Evolutionary conservation across 2,888 invertebrate species (phyloP).

Genomic region (Nemurella pictetii): DNA sequence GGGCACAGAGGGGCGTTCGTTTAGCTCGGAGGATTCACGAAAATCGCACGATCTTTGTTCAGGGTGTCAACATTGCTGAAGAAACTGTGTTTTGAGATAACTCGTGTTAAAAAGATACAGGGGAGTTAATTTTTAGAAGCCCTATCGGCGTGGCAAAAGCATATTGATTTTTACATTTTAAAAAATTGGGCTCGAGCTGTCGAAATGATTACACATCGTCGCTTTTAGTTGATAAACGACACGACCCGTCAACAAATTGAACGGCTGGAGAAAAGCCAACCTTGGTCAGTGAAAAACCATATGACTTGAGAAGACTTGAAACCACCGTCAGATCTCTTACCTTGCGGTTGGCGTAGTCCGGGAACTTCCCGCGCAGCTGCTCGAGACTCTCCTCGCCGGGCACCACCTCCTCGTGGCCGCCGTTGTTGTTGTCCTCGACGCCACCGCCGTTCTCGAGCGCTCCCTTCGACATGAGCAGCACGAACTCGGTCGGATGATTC

Average conservation of each 20-base stretch:
- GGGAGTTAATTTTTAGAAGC: too few species aligned
- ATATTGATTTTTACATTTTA: too few species aligned
- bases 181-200: too few species aligned
- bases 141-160: too few species aligned
- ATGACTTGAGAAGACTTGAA: not conserved
- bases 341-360: slow-evolving; percentile 85
- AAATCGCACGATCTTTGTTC: too few species aligned
- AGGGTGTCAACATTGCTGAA: too few species aligned
- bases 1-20: slow-evolving; percentile 38
- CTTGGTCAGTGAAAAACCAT: not conserved
- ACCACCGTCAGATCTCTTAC: slow-evolving; percentile 52
- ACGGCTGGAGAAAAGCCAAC: slow-evolving; percentile 1
- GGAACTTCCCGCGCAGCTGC: slow-evolving; percentile 76
- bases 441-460: slow-evolving; percentile 65
- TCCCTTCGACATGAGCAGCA: slow-evolving; percentile 79
- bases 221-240: too few species aligned
- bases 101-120: too few species aligned
- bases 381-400: slow-evolving; percentile 62
- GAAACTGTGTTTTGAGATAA: too few species aligned
- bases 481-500: slow-evolving; percentile 76
- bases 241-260: not conserved
- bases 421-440: slow-evolving; percentile 40
- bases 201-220: too few species aligned
- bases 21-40: too few species aligned
- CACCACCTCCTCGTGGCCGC: slow-evolving; percentile 31